A percentile compares a stretch with the other conserved stretches of the same genome.
Conservation (phyloP, 2,797 vertebrate species). For the Emydoidea blandingii region DNA sequence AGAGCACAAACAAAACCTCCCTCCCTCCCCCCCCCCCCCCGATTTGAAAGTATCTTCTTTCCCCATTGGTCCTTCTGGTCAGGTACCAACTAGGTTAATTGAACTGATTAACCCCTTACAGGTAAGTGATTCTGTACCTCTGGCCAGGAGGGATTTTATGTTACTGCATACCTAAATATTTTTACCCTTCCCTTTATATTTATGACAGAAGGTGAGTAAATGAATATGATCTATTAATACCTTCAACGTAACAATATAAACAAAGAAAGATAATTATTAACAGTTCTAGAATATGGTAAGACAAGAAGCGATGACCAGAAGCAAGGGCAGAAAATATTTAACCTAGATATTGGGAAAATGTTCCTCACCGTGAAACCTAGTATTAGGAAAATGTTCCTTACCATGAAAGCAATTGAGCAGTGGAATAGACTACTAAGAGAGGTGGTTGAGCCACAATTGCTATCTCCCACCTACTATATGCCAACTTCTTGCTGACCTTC, state of each 20-base stretch:
- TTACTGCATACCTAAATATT: no score
- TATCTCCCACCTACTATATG: not conserved
- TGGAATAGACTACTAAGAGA: not conserved
- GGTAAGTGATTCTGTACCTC: no score
- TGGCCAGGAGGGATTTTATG: no score
- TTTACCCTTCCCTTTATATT: no score
- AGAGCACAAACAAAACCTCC: no score
- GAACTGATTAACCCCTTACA: no score
- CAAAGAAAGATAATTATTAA: not conserved
- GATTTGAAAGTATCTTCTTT: no score
- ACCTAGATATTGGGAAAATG: not conserved
- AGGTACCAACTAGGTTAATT: no score
- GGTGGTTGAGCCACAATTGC: not conserved
- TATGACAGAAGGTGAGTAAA: not conserved
- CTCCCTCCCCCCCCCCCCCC: no score
- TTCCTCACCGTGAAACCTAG: not conserved
- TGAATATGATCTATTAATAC: conserved; percentile 11
- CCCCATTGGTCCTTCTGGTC: no score
- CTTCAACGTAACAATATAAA: not conserved
- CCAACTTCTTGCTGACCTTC: not conserved
- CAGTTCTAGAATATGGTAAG: not conserved
- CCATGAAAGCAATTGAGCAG: not conserved
- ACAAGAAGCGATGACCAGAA: not conserved
- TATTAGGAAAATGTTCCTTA: not conserved
- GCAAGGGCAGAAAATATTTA: not conserved